phyloP scores from a whole-genome alignment of 1,140 invertebrate species.

The Drosophila prosaltans region DNA sequence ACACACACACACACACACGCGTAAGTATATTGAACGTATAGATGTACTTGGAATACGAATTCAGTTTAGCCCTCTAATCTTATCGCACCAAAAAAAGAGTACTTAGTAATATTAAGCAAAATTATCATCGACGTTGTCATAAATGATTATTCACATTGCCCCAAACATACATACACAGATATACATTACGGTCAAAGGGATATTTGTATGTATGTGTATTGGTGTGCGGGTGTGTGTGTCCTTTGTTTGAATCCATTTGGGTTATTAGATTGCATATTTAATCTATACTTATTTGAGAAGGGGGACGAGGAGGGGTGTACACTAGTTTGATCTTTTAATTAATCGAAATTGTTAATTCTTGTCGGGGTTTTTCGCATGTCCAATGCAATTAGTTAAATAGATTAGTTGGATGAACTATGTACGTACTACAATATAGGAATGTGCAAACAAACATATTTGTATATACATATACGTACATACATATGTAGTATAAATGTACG shows the following conservation, averaged over 20 bases:
- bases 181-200: too few species aligned
- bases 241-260: neutral
- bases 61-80: neutral
- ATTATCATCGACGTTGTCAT: neutral
- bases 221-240: neutral
- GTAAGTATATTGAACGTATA: too few species aligned
- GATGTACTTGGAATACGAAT: too few species aligned
- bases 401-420: neutral
- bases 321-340: neutral
- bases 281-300: neutral
- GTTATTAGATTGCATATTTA: constrained; percentile 9
- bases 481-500: neutral
- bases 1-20: too few species aligned
- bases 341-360: constrained; percentile 8
- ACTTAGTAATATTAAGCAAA: neutral
- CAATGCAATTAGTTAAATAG: constrained; percentile 45
- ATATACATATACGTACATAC: neutral
- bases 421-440: too few species aligned
- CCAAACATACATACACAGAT: too few species aligned
- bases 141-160: neutral
- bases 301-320: neutral
- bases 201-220: too few species aligned
- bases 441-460: too few species aligned
- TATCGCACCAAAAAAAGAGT: neutral
- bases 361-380: constrained; percentile 36